Base-by-base conservation (phyloP, 2,797 vertebrate genomes). In the Tokudaia tokunoshimensis region DNA sequence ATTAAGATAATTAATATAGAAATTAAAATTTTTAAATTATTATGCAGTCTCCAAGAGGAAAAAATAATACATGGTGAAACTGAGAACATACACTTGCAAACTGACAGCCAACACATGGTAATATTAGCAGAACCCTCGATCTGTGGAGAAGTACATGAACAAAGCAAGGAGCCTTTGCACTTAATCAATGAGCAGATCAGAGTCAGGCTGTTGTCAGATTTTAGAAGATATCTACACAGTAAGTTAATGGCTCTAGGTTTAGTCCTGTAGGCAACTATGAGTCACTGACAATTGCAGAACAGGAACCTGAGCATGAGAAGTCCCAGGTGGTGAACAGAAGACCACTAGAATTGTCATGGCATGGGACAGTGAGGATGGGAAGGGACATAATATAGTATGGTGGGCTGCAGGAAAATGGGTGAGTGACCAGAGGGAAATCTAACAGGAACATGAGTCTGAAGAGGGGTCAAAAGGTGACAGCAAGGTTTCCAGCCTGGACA, bases 361-460 rank as follows among this genome's bases (percentile, higher is more conserved):
- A 85, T 41, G 41, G 89, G 50, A 59, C 22, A 41, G 91, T 52
- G 55, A 94, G 70, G 24, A 85, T 31, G 83, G 83, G 75, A 82
- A 92, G 55, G 26, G 80, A 61, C 10, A 31, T 0, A 26, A 41
- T 41, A 9, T 15, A 81, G 61, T 29, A 34, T 37, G 70, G 12
- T 76, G 88, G 31, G 91, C 41, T 70, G 22, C 76, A 76, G 81
- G 70, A 47, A 91, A 76, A 61, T 8, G 44, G 31, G 57, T 61
- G 63, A 94, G 41, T 84, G 94, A 89, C 75, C 81, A 81, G 75
- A 89, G 15, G 67, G 94, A 94, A 96, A 91, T 24, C 93, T 91
- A 95, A 47, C n/a, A 79, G 87, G 74, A 94, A 85, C 57, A 41
- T 11, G 70, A 82, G 94, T 52, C 75, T 61, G n/a, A 26, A 74